Conservation (phyloP, 2,113 vertebrate species). For the Rhabdomys dilectus region DNA sequence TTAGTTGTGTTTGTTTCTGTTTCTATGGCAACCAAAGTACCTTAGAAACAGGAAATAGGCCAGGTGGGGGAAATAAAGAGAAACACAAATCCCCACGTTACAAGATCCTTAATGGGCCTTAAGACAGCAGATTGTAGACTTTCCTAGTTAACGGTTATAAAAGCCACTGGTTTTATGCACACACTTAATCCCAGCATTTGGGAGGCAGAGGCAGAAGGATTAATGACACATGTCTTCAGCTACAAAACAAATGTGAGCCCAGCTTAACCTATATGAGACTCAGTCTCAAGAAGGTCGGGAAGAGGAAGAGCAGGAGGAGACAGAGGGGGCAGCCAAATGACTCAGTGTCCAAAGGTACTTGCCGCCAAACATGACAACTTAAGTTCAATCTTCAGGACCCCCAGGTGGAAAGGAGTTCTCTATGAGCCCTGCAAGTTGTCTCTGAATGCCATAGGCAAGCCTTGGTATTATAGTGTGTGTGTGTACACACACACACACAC, state of each 20-base stretch:
- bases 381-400: background rate
- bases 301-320: background rate
- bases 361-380: too few species aligned
- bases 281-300: background rate
- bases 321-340: too few species aligned
- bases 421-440: background rate
- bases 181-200: background rate
- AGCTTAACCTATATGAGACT: background rate
- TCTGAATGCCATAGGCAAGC: background rate
- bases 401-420: too few species aligned
- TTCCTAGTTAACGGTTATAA: constrained; percentile 3
- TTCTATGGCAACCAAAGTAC: constrained; percentile 54
- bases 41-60: constrained; percentile 72
- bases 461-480: too few species aligned
- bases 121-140: background rate
- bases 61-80: constrained; percentile 67
- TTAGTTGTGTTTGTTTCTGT: constrained; percentile 58
- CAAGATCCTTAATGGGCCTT: constrained; percentile 36
- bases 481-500: too few species aligned
- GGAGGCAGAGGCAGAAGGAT: background rate
- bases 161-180: background rate
- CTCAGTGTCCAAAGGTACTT: background rate
- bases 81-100: constrained; percentile 40
- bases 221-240: background rate
- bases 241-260: background rate